These are phyloP conservation scores for Bungarus multicinctus DNA, from an alignment of 2,113 vertebrate genomes.

Conservation along the genomic window DNA sequence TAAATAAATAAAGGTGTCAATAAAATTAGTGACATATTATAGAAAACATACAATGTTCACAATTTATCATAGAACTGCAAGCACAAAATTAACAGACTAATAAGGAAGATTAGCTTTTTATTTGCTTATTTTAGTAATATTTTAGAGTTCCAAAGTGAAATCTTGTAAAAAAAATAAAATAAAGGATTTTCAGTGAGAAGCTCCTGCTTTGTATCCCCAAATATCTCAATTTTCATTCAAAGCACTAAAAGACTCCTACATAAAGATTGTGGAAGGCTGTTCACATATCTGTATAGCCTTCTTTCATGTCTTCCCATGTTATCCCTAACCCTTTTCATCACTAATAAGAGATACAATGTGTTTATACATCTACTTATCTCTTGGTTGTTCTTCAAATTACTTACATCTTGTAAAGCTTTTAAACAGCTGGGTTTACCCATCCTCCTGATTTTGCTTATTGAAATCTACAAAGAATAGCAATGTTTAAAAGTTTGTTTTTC, in stretches of 20 bases:
- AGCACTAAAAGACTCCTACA: not conserved
- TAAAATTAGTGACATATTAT: not conserved
- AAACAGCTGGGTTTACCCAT: conserved; percentile 23
- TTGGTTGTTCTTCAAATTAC: not conserved
- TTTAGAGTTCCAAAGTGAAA: not conserved
- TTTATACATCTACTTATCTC: conserved; percentile 9
- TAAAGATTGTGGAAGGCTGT: not conserved
- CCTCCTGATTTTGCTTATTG: conserved; percentile 42
- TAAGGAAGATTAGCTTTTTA: not conserved
- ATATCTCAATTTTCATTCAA: conserved; percentile 1
- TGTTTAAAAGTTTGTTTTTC: conserved; percentile 40
- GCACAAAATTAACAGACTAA: not conserved
- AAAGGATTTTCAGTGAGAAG: not conserved
- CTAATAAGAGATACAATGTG: not conserved
- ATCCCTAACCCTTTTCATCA: not conserved
- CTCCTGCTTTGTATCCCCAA: conserved; percentile 15
- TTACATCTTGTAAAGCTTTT: not conserved
- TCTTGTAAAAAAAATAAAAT: conserved; percentile 11
- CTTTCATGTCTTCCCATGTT: conserved; percentile 16
- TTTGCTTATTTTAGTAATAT: not conserved
- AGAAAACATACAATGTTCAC: not conserved
- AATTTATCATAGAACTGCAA: not conserved
- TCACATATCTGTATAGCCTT: not conserved
- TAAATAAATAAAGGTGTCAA: not conserved
- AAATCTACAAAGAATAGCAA: conserved; percentile 42